Evolutionary conservation across 2,113 vertebrate genomes (phyloP).

Genomic region (Prinia subflava): DNA sequence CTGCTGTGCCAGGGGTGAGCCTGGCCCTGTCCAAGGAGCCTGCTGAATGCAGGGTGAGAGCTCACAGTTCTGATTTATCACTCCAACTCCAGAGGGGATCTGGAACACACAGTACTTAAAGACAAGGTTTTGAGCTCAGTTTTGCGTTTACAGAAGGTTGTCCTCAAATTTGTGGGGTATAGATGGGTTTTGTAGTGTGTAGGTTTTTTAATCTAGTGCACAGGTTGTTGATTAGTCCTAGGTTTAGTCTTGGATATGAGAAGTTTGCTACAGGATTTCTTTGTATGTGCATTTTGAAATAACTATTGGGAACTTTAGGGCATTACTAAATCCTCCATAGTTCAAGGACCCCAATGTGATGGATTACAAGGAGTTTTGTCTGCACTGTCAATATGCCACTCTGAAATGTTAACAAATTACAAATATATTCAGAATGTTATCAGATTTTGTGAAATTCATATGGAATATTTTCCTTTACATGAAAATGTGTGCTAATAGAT

Average conservation of each 20-base stretch:
- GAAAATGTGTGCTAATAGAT: not conserved
- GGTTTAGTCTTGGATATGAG: not conserved
- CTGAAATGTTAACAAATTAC: not conserved
- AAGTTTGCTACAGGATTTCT: not conserved
- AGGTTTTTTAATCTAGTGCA: not conserved
- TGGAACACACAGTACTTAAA: not conserved
- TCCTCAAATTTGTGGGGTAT: not conserved
- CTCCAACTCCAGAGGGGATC: not conserved
- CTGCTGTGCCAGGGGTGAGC: constrained; percentile 1
- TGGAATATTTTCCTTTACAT: not conserved
- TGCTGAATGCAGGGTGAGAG: not conserved
- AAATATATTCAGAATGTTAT: not conserved
- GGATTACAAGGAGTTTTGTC: not conserved
- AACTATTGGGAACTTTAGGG: not conserved
- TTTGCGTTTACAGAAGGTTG: not conserved
- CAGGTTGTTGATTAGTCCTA: not conserved
- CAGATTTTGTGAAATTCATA: not conserved
- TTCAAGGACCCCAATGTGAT: not conserved
- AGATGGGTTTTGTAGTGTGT: not conserved
- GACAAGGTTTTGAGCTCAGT: not conserved
- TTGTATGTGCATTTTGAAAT: not conserved
- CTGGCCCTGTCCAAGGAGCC: not conserved
- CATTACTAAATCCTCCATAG: not conserved
- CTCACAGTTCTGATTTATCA: not conserved
- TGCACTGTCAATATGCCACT: not conserved